Percentiles rank a stretch among this genome's conserved stretches.
Conservation (phyloP, 2,113 vertebrate genomes). For the Orthonyx spaldingii region DNA sequence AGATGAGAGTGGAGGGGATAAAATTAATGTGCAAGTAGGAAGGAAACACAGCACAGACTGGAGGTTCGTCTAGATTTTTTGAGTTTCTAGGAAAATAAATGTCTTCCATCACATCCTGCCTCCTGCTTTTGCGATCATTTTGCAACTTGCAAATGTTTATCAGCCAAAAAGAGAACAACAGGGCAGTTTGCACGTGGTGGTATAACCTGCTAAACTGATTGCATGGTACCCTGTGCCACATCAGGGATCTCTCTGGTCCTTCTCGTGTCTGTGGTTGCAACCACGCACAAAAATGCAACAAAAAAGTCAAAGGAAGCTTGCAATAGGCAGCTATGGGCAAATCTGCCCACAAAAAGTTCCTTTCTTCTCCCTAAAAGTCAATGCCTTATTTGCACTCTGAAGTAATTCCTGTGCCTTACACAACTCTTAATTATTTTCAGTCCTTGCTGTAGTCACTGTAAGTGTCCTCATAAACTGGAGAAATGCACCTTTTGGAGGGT, state of each 20-base stretch:
- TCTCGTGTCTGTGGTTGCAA: neutral
- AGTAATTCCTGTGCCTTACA: neutral
- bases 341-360: neutral
- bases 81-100: neutral
- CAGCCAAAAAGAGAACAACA: neutral
- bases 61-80: neutral
- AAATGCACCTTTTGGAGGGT: neutral
- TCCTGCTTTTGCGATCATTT: neutral
- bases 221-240: neutral
- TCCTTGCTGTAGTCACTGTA: neutral
- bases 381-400: neutral
- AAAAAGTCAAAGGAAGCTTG: neutral
- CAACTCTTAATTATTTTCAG: neutral
- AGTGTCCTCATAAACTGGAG: neutral
- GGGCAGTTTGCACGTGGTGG: neutral
- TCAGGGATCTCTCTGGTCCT: neutral
- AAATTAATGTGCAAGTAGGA: neutral
- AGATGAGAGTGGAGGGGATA: neutral
- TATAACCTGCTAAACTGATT: neutral
- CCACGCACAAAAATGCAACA: neutral
- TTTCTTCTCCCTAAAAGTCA: neutral
- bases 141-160: neutral
- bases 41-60: neutral
- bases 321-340: neutral
- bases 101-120: neutral